Base-by-base conservation (phyloP, 2,888 invertebrate species). In the Athalia rosae region DNA sequence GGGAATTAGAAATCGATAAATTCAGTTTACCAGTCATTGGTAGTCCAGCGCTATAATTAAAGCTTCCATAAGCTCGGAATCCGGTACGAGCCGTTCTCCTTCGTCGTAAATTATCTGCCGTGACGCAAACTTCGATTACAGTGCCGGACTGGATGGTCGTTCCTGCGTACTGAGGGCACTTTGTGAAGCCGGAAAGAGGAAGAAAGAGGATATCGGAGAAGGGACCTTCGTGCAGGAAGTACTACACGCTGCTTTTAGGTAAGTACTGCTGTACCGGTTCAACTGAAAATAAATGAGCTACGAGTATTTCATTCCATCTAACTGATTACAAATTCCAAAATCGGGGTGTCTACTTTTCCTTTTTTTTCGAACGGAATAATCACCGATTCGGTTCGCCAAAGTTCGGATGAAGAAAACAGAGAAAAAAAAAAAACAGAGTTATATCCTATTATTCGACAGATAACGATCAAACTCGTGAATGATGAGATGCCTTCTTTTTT, bases 91-190 rank as follows among this genome's bases (percentile, higher is more conserved):
- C 41, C 7, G 58, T 71, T 4, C 13, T 56, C 13, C 3, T 28
- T 28, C 28, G 28, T 71, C 71, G 71, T 58, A 45, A 58, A 71
- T 71, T 71, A 8, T 45, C 71, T 9, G 13, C 71, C 43, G 6
- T 58, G 41, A 71, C 13, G 45, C 45, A 71, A 71, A 58, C 15
- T 15, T 13, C 56, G 71, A 8, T 56, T 48, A 15, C 89, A 96
- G 95, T 78, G 93, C 94, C 92, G 95, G 95, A 0, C 94, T 94
- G 85, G 92, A 93, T 84, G 96, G 95, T 0, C 91, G 93, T 79
- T 92, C 93, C 53, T 96, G 95, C 85, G 92, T 96, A 78, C 90
- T 94, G 82, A 93, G 93, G 81, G 93, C 95, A 0, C 89, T 96
- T 0, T 96, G 96, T 87, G 95, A 96, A 86, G 93, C 94, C 5